Base-by-base conservation (phyloP, 2,888 invertebrate genomes). In the Xestia ashworthii region DNA sequence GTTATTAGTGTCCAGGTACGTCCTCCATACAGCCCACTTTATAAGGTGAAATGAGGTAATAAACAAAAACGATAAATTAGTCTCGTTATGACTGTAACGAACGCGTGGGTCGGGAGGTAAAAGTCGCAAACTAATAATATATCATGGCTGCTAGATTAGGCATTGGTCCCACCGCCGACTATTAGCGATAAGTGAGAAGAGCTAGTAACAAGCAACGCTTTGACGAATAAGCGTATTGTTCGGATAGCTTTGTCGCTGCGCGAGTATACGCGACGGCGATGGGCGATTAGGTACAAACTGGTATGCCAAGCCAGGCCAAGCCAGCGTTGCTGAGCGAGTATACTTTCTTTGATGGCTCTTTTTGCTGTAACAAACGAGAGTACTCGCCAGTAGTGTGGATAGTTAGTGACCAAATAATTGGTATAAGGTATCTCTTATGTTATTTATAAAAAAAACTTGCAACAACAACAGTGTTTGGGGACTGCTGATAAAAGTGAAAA, bases 1-100 rank as follows among this genome's bases (percentile, higher is more conserved):
- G 79, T 76, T 82, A 82, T 85, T 73, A 86, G 83, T 73, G 83
- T 68, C 86, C 81, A 84, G 75, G 75, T 82, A 76, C 62, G 76
- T 79, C 68, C 62, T 74, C 84, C 80, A 83, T 81, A 72, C 64
- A 60, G 75, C 73, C 68, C 78, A 79, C 84, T 78, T 87, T 83
- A 66, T 86, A 78, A 75, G 73, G 76, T 76, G 70, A 81, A 84
- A 84, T 82, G 77, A 79, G 73, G 69, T 78, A 76, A 84, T 88
- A 87, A 86, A 86, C 76, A 88, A 88, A 78, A 83, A 87, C 91
- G 89, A 95, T 94, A 95, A 95, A 95, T 95, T 93, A 93, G 91
- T 81, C 92, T 95, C 92, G 93, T 95, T 95, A 95, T 91, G 91
- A 92, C 90, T 90, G 93, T 93, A 94, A 93, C 93, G 92, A 94